Conservation (phyloP, 1,140 invertebrate species). For the Drosophila saltans region DNA sequence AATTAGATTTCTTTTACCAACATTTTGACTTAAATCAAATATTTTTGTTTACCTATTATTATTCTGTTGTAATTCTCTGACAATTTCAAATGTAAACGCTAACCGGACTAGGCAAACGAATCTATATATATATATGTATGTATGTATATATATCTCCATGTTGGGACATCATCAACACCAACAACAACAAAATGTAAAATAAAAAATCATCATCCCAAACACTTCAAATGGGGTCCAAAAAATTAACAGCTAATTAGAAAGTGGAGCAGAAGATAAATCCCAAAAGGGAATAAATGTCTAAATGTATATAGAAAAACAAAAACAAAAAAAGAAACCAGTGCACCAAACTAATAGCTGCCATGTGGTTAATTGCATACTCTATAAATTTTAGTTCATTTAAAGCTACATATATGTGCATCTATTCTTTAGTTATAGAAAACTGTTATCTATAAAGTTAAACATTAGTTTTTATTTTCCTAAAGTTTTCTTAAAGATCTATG, state of each 20-base stretch:
- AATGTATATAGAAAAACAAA: neutral
- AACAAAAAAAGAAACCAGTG: neutral
- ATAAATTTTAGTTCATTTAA: neutral
- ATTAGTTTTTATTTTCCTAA: too few species aligned
- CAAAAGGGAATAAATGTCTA: constrained; percentile 3
- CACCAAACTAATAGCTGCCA: neutral
- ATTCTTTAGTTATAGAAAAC: too few species aligned
- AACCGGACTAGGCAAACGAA: neutral
- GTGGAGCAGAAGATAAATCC: neutral
- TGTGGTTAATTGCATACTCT: neutral
- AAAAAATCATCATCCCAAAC: neutral
- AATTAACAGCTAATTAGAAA: constrained; percentile 10
- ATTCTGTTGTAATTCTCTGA: neutral
- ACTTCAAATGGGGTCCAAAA: constrained; percentile 7
- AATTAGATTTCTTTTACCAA: too few species aligned
- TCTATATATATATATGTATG: too few species aligned
- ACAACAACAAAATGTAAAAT: constrained; percentile 23
- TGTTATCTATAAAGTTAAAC: neutral
- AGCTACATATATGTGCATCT: too few species aligned
- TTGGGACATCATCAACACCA: constrained; percentile 12
- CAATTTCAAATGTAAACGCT: neutral
- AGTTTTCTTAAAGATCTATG: too few species aligned
- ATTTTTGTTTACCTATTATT: neutral
- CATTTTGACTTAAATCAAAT: neutral
- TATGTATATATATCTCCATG: neutral